Percentiles rank a stretch among this genome's conserved stretches.
phyloP scores from a whole-genome alignment of 2,888 invertebrate species.

The Lymantria dispar region DNA sequence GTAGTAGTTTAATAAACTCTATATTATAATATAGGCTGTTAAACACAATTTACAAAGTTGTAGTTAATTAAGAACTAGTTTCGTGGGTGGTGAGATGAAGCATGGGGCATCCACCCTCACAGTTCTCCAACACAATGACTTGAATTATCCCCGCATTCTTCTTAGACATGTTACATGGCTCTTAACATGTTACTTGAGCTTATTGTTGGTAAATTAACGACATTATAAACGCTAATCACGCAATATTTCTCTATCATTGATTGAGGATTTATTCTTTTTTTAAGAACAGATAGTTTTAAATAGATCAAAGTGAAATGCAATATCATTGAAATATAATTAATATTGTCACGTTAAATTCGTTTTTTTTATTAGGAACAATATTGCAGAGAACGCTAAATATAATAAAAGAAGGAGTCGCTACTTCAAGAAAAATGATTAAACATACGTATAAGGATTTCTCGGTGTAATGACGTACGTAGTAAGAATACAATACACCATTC shows the following conservation, averaged over 20 bases:
- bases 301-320: no score
- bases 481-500: no score
- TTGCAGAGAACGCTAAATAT: no score
- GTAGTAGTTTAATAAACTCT: no score
- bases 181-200: constrained; percentile 46
- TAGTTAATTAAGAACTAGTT: constrained; percentile 24
- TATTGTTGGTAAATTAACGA: constrained; percentile 41
- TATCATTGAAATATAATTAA: no score
- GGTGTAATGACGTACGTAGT: no score
- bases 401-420: no score
- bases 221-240: constrained; percentile 38
- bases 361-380: no score
- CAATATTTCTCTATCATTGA: constrained; percentile 22
- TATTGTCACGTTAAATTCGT: no score
- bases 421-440: no score
- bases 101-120: constrained; percentile 27
- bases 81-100: constrained; percentile 30
- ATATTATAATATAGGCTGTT: not conserved
- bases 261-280: not conserved
- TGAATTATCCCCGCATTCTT: constrained; percentile 40
- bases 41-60: not conserved
- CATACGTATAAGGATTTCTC: no score
- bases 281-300: not conserved
- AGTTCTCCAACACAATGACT: constrained; percentile 32
- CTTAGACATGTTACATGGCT: constrained; percentile 41